phyloP scores from a whole-genome alignment of 1,140 invertebrate genomes.

The Brachionus sp. region DNA sequence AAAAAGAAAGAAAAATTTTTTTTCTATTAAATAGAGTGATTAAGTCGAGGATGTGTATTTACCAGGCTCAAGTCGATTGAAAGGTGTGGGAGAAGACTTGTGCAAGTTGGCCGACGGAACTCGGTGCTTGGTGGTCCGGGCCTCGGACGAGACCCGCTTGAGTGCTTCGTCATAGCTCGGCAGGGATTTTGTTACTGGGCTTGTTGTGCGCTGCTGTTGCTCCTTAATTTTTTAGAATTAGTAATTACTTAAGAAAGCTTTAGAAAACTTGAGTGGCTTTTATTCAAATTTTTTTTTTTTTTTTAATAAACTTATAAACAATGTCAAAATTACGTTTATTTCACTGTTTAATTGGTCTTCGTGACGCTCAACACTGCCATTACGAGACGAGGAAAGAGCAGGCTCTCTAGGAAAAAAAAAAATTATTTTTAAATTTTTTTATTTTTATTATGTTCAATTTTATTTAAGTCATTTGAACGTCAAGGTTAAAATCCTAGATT shows the following conservation, averaged over 20 bases:
- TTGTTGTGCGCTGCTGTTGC: not conserved
- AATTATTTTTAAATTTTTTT: not conserved
- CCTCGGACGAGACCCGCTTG: not conserved
- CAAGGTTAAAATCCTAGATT: too few relatives aligned
- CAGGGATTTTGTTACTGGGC: slow-evolving; percentile 24
- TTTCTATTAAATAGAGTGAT: too few relatives aligned
- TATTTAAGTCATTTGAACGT: not conserved
- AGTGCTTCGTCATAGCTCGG: slow-evolving; percentile 20
- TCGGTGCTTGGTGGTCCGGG: not conserved
- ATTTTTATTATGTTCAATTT: too few relatives aligned
- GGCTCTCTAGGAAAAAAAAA: slow-evolving; percentile 20
- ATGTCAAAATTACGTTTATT: not conserved
- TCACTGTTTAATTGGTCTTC: not conserved
- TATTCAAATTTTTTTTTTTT: not conserved
- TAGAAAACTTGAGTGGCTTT: not conserved
- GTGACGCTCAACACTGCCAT: not conserved
- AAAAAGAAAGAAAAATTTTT: too few relatives aligned
- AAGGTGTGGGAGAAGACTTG: not conserved
- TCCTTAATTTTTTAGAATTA: not conserved
- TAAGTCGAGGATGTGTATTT: not conserved
- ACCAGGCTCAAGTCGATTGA: not conserved
- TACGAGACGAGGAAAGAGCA: not conserved
- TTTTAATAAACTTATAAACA: not conserved
- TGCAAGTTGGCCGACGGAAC: not conserved
- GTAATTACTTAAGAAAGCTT: not conserved